Percentiles rank a stretch among this genome's conserved stretches.
phyloP scores from a whole-genome alignment of 2,888 invertebrate species.

The Eristalis tenax region DNA sequence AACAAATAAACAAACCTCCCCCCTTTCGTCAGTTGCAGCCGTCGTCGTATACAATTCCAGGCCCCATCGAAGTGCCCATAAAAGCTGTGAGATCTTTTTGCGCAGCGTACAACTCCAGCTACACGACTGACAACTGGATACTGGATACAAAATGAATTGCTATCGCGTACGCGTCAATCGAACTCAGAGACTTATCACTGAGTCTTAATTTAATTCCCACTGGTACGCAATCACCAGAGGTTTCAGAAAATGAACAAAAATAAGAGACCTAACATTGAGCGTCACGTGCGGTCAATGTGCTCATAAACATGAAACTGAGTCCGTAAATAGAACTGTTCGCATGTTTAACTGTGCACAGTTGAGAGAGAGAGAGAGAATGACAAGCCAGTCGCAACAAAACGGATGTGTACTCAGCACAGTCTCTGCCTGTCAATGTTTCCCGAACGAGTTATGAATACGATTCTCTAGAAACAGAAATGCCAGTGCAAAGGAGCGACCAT shows the following conservation, averaged over 20 bases:
- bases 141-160: background rate
- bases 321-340: conserved; percentile 10
- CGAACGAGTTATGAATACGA: background rate
- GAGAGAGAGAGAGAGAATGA: background rate
- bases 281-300: conserved; percentile 27
- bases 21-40: background rate
- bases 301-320: background rate
- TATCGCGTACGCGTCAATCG: background rate
- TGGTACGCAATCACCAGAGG: background rate
- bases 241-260: background rate
- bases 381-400: background rate
- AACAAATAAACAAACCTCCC: background rate
- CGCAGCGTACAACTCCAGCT: background rate
- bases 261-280: background rate
- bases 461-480: background rate
- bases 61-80: background rate
- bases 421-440: background rate
- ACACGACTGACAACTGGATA: background rate
- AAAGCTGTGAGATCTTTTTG: background rate
- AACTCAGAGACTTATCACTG: background rate
- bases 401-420: background rate
- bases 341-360: background rate
- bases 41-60: background rate
- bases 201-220: background rate
- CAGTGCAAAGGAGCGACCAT: background rate